phyloP scores from a whole-genome alignment of 2,888 invertebrate genomes.

The Drosophila mercatorum region DNA sequence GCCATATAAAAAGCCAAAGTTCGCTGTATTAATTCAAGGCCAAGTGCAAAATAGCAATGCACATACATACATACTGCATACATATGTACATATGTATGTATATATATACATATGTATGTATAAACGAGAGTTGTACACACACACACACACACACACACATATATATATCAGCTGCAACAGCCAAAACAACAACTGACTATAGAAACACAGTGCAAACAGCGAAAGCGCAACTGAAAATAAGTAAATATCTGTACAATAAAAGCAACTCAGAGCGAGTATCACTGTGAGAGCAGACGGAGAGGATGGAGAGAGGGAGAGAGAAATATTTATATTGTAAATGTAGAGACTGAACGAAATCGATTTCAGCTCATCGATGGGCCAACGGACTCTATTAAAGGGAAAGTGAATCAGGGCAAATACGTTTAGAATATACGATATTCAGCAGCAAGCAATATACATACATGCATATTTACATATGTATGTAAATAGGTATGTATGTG shows the following conservation, averaged over 20 bases:
- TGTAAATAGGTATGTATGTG: no score
- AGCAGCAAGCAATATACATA: no score
- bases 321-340: background rate
- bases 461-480: no score
- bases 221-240: slow-evolving; percentile 48
- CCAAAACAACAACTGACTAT: slow-evolving; percentile 22
- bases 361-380: background rate
- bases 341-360: background rate
- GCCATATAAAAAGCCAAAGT: slow-evolving; percentile 80
- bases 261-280: no score
- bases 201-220: slow-evolving; percentile 39
- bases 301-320: background rate
- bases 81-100: slow-evolving; percentile 3
- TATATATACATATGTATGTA: slow-evolving; percentile 8
- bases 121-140: no score
- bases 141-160: no score
- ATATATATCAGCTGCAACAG: background rate
- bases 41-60: slow-evolving; percentile 64
- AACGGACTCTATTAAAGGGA: background rate
- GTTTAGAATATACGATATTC: no score
- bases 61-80: slow-evolving; percentile 13
- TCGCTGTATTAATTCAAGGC: slow-evolving; percentile 83
- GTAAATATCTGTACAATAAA: background rate
- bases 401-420: no score
- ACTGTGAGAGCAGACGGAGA: no score